Evolutionary conservation across 1,140 invertebrate genomes (phyloP).

Genomic region (Drosophila lowei): DNA sequence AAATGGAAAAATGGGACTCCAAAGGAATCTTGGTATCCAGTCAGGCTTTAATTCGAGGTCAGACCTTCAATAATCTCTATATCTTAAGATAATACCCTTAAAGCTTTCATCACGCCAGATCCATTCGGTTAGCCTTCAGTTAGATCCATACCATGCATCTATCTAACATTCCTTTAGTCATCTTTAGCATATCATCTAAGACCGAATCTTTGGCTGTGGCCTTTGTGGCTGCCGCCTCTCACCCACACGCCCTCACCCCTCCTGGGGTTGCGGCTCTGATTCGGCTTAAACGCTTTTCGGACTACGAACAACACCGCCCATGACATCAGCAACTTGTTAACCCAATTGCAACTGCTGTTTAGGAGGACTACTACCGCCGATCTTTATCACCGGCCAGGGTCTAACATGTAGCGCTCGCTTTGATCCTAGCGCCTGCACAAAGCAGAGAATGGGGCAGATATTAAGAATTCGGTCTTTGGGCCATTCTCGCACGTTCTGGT

Average conservation of each 20-base stretch:
- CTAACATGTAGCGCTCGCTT: slow-evolving; percentile 63
- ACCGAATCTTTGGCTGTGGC: too few relatives aligned
- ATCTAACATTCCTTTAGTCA: slow-evolving; percentile 11
- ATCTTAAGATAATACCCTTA: too few relatives aligned
- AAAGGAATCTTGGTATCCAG: too few relatives aligned
- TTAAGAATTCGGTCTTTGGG: slow-evolving; percentile 29
- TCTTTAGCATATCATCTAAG: slow-evolving; percentile 9
- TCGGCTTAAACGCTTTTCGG: slow-evolving; percentile 20
- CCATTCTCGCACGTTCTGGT: too few relatives aligned
- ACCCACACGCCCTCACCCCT: slow-evolving; percentile 34
- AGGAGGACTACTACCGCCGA: slow-evolving; percentile 47
- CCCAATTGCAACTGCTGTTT: slow-evolving; percentile 74
- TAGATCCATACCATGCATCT: too few relatives aligned
- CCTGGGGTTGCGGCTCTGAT: slow-evolving; percentile 16
- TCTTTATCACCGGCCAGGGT: slow-evolving; percentile 43
- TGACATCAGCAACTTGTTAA: slow-evolving; percentile 76
- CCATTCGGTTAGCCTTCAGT: not conserved
- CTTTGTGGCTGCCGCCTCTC: slow-evolving; percentile 28
- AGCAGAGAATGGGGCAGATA: slow-evolving; percentile 11
- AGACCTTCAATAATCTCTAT: too few relatives aligned
- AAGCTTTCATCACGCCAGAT: not conserved
- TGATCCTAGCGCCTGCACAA: slow-evolving; percentile 63
- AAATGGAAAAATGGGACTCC: not conserved
- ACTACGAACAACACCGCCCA: slow-evolving; percentile 48
- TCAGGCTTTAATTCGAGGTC: too few relatives aligned